These are phyloP conservation scores for Zoroaster sp. DNA, from an alignment of 53 echinoderm and acorn worm species.

Conservation along the genomic window DNA sequence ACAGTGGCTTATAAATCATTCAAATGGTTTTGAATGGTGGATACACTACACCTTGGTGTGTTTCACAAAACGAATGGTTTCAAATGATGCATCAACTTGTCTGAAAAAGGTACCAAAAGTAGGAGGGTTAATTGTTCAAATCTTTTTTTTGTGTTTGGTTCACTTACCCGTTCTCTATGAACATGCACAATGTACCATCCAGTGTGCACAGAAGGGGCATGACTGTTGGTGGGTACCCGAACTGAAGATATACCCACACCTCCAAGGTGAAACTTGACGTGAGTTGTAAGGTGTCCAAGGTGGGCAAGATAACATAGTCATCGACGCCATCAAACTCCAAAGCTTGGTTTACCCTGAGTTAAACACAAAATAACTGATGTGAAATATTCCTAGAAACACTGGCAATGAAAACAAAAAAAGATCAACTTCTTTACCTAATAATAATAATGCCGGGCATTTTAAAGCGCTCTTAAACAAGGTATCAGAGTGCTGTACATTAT, in stretches of 20 bases:
- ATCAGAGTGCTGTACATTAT: no score
- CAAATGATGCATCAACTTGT: no score
- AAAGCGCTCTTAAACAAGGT: no score
- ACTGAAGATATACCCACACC: constrained; percentile 76
- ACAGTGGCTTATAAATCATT: no score
- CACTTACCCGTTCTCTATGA: constrained; percentile 76
- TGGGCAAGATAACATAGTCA: constrained; percentile 85
- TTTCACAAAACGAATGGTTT: no score
- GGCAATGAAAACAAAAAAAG: no score
- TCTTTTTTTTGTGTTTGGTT: no score
- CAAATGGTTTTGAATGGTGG: no score
- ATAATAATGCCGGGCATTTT: no score
- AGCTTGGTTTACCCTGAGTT: constrained; percentile 82
- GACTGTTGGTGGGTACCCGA: constrained; percentile 16
- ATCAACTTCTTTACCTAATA: background rate
- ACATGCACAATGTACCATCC: constrained; percentile 70
- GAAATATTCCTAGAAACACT: background rate
- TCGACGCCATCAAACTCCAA: constrained; percentile 85
- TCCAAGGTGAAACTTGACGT: constrained; percentile 88
- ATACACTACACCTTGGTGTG: no score
- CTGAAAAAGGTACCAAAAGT: no score
- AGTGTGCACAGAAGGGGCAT: constrained; percentile 78
- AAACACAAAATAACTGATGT: background rate
- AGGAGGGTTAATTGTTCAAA: no score
- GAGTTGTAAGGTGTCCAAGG: constrained; percentile 62